Conservation (phyloP, 2,113 vertebrate species). For the Halichoerus grypus region DNA sequence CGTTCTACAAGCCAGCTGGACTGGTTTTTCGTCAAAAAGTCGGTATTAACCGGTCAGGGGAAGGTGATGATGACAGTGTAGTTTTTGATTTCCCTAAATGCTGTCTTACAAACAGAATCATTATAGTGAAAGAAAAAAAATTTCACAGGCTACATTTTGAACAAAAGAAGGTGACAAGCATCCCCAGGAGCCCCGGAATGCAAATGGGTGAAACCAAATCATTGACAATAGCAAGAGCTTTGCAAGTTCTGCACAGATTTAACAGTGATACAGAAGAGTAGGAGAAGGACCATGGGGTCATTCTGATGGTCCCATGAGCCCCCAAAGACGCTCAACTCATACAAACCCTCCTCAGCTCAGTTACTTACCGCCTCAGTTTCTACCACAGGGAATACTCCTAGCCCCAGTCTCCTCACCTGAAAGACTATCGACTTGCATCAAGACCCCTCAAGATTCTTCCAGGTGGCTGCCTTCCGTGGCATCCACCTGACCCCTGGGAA, state of each 20-base stretch:
- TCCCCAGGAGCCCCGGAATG: neutral
- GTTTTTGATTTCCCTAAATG: neutral
- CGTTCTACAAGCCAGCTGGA: neutral
- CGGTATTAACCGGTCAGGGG: neutral
- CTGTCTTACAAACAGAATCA: neutral
- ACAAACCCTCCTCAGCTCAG: neutral
- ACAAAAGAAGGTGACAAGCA: neutral
- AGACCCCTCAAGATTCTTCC: neutral
- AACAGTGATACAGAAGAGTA: neutral
- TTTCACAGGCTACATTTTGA: neutral
- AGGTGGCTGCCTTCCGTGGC: neutral
- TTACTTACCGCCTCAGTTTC: constrained; percentile 17
- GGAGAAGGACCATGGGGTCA: neutral
- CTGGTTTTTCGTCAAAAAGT: neutral
- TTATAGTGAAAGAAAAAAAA: neutral
- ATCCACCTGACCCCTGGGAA: neutral
- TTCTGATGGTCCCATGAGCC: neutral
- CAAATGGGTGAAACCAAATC: neutral
- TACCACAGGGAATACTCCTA: neutral
- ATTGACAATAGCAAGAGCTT: neutral
- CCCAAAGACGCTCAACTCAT: neutral
- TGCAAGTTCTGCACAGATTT: neutral
- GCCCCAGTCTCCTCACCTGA: neutral
- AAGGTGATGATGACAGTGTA: neutral
- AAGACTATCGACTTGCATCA: neutral